These are phyloP conservation scores for Nothocercus julius DNA, from an alignment of 2,113 vertebrate species.

Conservation along the genomic window DNA sequence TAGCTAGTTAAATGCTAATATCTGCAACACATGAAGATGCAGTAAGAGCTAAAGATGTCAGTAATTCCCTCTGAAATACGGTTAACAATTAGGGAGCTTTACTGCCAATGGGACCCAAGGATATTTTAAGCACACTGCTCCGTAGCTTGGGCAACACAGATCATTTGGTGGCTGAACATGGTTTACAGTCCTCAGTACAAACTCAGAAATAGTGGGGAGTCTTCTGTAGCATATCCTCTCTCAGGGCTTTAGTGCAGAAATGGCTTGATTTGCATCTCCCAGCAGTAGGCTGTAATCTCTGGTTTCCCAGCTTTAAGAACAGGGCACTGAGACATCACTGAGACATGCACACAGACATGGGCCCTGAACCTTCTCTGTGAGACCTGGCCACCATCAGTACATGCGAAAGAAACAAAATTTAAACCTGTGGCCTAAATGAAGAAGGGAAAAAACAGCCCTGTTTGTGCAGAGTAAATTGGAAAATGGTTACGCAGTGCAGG, in stretches of 20 bases:
- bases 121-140: not conserved
- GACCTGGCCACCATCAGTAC: not conserved
- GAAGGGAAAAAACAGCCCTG: not conserved
- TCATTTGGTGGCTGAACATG: not conserved
- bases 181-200: not conserved
- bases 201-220: not conserved
- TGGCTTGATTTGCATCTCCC: not conserved
- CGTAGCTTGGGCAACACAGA: not conserved
- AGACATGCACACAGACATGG: accelerated
- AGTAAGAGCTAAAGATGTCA: not conserved
- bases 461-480: not conserved
- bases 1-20: not conserved
- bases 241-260: not conserved
- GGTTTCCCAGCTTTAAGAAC: not conserved
- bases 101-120: not conserved
- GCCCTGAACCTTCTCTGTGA: not conserved
- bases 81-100: not conserved
- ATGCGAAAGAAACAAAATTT: not conserved
- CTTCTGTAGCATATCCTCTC: not conserved
- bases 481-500: not conserved
- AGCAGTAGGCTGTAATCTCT: not conserved
- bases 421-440: not conserved
- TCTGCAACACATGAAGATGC: not conserved
- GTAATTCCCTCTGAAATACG: not conserved
- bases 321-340: not conserved